Evolutionary conservation across 37 sponge, comb jelly and placozoan species (phyloP), one percentile per base, ranked within the genome.

Genomic region (Trichoplax adhaerens): DNA sequence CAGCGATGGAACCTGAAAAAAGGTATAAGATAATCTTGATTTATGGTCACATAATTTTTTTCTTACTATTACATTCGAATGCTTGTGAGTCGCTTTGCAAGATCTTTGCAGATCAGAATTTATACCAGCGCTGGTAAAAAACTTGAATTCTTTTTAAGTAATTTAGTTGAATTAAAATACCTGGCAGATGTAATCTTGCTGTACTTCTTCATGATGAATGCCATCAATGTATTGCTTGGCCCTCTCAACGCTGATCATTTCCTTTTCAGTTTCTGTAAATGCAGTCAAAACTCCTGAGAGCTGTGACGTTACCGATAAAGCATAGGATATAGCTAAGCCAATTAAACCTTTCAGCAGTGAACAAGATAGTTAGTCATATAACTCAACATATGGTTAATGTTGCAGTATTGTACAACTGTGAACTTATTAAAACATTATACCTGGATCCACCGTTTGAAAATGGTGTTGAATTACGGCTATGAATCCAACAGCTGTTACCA

Each of bases 211-310:
- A 12, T 71, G 66, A 29, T 87, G 93, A 10, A 82, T 73, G 49
- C 80, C 81, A 12, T 62, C 75, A 56, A 86, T 92, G 76, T 97
- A 97, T 77, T 97, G 90, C 75, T 78, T 72, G 53, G 83, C 84
- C 52, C 99, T 71, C 72, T 97, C 99, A 50, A 88, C 85, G 72
- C 94, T 89, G 50, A 97, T 87, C 89, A 97, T 91, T 76, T 89
- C 80, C 78, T 92, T 97, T 76, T 97, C 99, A 50, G 87, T 86
- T 81, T 97, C 90, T 4, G 94, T 92, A 69, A 97, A 91, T 7
- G 87, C 76, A 5, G 78, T 78, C 47, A 97, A 82, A 29, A 84
- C 83, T 53, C 84, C 85, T 29, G 84, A 81, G 60, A 97, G 79
- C 5, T 80, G 78, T 59, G 73, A 79, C 70, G 91, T 93, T 61